Evolutionary conservation across 2,113 vertebrate genomes (phyloP).

Genomic region (Petaurus breviceps): DNA sequence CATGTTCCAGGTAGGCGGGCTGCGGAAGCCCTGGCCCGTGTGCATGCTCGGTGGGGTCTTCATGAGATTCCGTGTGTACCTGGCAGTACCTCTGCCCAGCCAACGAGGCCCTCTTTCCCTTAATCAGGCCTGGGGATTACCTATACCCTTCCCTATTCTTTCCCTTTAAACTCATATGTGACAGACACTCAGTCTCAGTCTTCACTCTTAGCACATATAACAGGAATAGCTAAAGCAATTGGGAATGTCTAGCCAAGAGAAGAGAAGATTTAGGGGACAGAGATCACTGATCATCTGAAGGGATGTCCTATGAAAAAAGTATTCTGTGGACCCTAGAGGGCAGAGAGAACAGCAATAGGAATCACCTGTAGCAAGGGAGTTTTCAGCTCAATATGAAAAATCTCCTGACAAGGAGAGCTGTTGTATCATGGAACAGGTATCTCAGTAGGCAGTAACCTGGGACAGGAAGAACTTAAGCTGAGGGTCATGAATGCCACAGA

Average conservation of each 20-base stretch:
- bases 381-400: neutral
- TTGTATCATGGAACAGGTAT: neutral
- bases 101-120: constrained; percentile 41
- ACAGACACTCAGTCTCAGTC: neutral
- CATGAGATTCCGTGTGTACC: neutral
- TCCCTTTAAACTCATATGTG: neutral
- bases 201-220: neutral
- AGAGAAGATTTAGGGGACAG: neutral
- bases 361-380: neutral
- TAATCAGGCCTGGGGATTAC: constrained; percentile 47
- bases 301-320: neutral
- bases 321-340: neutral
- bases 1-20: constrained; percentile 98
- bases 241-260: neutral
- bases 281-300: neutral
- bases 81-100: neutral
- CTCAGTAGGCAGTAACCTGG: neutral
- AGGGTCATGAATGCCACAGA: neutral
- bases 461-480: neutral
- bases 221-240: neutral
- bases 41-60: constrained; percentile 66
- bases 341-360: too few relatives aligned
- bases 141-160: neutral
- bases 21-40: constrained; percentile 55
- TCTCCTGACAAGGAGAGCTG: neutral